Evolutionary conservation across 1,140 invertebrate species (phyloP), one percentile per base, ranked within the genome.

Genomic region (Lepidurus packardi): DNA sequence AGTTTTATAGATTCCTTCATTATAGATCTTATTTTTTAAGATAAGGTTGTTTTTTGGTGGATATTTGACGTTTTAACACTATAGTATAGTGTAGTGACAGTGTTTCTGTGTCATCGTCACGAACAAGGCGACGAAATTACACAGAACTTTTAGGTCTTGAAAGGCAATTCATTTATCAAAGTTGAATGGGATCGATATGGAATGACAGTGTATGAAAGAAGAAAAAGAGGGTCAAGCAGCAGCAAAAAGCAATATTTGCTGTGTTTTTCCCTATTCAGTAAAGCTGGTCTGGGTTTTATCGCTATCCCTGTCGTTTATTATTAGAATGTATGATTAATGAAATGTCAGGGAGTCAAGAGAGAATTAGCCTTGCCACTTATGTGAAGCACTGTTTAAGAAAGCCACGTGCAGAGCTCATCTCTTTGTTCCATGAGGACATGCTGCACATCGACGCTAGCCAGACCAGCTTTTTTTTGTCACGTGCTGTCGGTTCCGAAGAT

Each of bases 301-400:
- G 3, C 34, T 65, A 65, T 65, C 53, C 53, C 21, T n/a, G 53
- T 21, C 53, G 53, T 16, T 13, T 65, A 65, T 65, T 65, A 65
- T 65, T 65, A 65, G 53, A 65, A 34, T 16, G 10, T 65, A 65
- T 65, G 53, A 65, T 65, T 65, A 65, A 65, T 65, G 53, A 65
- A 65, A 65, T 65, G 53, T 65, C 21, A 21, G 21, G 53, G 21
- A 65, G 53, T 65, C 53, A 65, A 65, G 53, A 65, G 53, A 65
- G 53, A n/a, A 65, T 65, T 65, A 65, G 53, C 53, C 53, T 65
- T 65, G 53, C 53, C 53, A 65, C 53, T 65, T 65, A 65, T 21
- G 53, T 65, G 53, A 16, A 65, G 53, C 16, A 9, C 53, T 65
- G 53, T 65, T 65, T 65, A 65, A 21, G 53, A 65, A 65, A 65